Conservation (phyloP, 1,140 invertebrate genomes). For the Druon quercuslanigerum region DNA sequence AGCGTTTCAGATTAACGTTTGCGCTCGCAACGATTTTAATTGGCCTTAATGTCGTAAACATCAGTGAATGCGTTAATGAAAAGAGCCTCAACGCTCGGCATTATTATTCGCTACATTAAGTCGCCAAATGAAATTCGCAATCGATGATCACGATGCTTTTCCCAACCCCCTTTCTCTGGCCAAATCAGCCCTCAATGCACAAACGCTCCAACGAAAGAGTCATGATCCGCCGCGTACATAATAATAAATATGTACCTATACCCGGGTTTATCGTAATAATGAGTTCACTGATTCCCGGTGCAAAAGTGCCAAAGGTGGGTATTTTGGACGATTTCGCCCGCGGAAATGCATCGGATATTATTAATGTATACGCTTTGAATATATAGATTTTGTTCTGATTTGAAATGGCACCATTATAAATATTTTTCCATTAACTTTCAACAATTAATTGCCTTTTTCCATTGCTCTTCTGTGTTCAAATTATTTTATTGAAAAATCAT, state of each 20-base stretch:
- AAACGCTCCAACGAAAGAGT: constrained; percentile 63
- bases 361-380: constrained; percentile 44
- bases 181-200: constrained; percentile 40
- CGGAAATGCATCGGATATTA: constrained; percentile 41
- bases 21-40: constrained; percentile 66
- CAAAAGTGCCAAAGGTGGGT: constrained; percentile 46
- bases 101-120: constrained; percentile 74
- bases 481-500: constrained; percentile 18
- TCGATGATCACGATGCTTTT: constrained; percentile 64
- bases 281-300: constrained; percentile 66
- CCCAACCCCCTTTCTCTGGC: neutral
- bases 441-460: constrained; percentile 33
- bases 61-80: constrained; percentile 66
- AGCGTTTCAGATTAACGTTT: constrained; percentile 64
- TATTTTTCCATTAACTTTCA: constrained; percentile 28
- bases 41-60: constrained; percentile 69
- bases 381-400: constrained; percentile 37
- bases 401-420: constrained; percentile 31
- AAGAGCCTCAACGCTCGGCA: constrained; percentile 65
- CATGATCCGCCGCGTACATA: constrained; percentile 59
- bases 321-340: constrained; percentile 50
- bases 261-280: constrained; percentile 69
- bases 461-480: neutral
- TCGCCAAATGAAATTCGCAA: constrained; percentile 72
- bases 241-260: constrained; percentile 66